Percentiles rank a stretch among this genome's conserved stretches.
These are phyloP conservation scores for Drosophila sordidapex DNA, from an alignment of 2,888 invertebrate genomes.

Conservation along the genomic window DNA sequence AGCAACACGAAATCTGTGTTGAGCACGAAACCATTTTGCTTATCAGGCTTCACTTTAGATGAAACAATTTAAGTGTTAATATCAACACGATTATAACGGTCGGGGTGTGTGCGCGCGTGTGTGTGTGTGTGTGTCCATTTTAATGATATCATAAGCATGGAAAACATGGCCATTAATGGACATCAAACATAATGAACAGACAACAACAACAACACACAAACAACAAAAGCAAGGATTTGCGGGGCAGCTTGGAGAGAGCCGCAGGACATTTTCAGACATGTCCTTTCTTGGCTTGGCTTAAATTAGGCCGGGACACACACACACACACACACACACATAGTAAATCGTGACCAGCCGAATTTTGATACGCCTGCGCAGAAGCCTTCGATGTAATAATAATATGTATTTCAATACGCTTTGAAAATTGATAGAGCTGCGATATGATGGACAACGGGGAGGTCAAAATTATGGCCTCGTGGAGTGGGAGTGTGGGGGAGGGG, in stretches of 20 bases:
- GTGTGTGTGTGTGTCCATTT: slow-evolving; percentile 38
- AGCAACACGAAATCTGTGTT: slow-evolving; percentile 13
- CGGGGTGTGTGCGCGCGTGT: slow-evolving; percentile 4
- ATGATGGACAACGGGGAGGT: neutral
- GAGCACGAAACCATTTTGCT: slow-evolving; percentile 22
- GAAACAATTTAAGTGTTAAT: slow-evolving; percentile 39
- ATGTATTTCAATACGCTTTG: slow-evolving; percentile 50
- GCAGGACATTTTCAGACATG: slow-evolving; percentile 45
- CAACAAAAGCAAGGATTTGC: slow-evolving; percentile 11
- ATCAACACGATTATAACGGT: slow-evolving; percentile 28
- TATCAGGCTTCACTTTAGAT: slow-evolving; percentile 30
- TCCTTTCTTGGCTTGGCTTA: slow-evolving; percentile 48
- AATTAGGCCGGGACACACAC: slow-evolving; percentile 42
- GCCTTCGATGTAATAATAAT: slow-evolving; percentile 19
- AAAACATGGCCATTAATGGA: slow-evolving; percentile 70
- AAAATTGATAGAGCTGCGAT: slow-evolving; percentile 15
- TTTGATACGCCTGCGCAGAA: slow-evolving; percentile 39
- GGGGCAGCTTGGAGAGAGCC: neutral
- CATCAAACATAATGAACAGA: slow-evolving; percentile 56
- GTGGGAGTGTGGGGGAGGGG: too few species aligned
- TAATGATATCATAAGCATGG: slow-evolving; percentile 64
- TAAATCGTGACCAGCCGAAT: slow-evolving; percentile 23
- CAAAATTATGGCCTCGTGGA: neutral
- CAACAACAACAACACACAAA: slow-evolving; percentile 25
- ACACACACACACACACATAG: slow-evolving; percentile 13